Conservation (phyloP, 2,888 invertebrate species). For the Drosophila bunnanda region DNA sequence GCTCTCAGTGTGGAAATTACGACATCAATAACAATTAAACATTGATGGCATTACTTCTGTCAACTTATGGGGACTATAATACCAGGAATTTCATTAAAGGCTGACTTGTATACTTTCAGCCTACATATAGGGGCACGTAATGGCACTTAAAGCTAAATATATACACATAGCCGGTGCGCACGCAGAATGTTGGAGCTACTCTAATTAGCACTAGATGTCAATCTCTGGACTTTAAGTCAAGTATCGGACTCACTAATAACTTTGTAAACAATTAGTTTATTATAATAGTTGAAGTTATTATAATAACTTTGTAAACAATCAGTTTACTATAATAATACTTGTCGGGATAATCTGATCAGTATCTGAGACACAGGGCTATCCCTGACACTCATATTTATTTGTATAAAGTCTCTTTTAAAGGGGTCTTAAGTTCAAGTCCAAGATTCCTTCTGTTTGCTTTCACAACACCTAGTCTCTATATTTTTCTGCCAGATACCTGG, state of each 20-base stretch:
- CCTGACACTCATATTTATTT: background rate
- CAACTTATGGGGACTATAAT: slow-evolving; percentile 13
- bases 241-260: background rate
- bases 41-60: slow-evolving; percentile 11
- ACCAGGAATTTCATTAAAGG: slow-evolving; percentile 5
- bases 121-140: slow-evolving; percentile 3
- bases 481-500: background rate
- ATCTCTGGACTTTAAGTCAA: background rate
- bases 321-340: background rate
- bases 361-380: background rate
- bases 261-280: background rate
- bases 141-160: slow-evolving; percentile 2
- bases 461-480: background rate
- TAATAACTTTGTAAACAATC: background rate
- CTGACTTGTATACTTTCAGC: background rate
- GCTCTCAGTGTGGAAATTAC: slow-evolving; percentile 21
- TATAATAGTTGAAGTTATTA: too few species aligned
- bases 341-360: background rate
- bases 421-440: too few species aligned
- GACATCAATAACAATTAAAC: slow-evolving; percentile 27
- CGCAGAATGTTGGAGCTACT: background rate
- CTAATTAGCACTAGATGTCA: slow-evolving; percentile 1
- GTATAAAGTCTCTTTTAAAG: too few species aligned
- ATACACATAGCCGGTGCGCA: background rate
- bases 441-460: background rate